A percentile compares a stretch with the other conserved stretches of the same genome.
These are phyloP conservation scores for Sebastes oblongus DNA, from an alignment of 2,797 vertebrate species.

Conservation along the genomic window DNA sequence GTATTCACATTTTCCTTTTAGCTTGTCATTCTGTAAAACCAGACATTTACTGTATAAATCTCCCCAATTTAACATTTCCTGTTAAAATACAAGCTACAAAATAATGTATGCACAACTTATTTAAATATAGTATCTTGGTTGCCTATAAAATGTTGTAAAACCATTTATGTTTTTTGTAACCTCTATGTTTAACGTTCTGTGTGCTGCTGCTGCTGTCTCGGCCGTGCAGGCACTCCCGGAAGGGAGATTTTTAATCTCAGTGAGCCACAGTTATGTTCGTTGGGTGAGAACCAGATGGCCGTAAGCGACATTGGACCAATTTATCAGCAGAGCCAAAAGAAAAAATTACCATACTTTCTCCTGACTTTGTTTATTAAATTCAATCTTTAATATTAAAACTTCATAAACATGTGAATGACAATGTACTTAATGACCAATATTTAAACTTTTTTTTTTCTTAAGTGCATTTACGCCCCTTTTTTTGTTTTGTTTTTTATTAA, in stretches of 20 bases:
- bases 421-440: too few species aligned
- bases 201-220: neutral
- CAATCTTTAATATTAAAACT: too few species aligned
- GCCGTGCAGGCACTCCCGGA: neutral
- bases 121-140: neutral
- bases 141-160: neutral
- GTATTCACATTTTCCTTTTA: neutral
- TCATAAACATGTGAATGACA: too few species aligned
- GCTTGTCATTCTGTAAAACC: neutral
- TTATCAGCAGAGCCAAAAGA: too few species aligned
- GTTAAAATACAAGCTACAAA: neutral
- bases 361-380: too few species aligned
- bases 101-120: neutral
- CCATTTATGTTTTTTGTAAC: neutral
- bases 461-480: accelerated
- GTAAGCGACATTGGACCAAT: too few species aligned
- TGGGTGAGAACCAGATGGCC: too few species aligned
- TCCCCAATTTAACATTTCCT: neutral
- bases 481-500: too few species aligned
- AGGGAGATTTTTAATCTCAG: neutral
- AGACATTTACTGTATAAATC: neutral
- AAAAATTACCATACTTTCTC: accelerated
- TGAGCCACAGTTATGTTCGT: neutral
- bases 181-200: neutral
- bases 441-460: too few species aligned